phyloP scores from a whole-genome alignment of 2,888 invertebrate species.

The Coremacera marginata region DNA sequence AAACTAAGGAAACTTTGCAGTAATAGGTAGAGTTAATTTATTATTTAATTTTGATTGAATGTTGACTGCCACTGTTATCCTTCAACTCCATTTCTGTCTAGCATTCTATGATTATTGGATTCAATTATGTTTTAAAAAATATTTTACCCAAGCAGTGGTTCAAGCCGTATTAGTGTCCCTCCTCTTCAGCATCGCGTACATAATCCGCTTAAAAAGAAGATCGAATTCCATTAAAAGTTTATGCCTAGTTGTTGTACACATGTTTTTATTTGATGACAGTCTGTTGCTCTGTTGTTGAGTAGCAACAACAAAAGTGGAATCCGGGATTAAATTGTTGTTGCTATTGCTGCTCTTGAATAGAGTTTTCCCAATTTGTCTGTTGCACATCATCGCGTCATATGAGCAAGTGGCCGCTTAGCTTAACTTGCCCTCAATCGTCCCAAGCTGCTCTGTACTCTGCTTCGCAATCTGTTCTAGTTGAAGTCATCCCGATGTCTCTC shows the following conservation, averaged over 20 bases:
- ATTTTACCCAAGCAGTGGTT: neutral
- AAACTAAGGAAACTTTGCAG: neutral
- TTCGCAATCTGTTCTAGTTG: neutral
- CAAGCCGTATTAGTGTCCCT: neutral
- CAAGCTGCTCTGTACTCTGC: neutral
- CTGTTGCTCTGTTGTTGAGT: conserved; percentile 3
- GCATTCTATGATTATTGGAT: neutral
- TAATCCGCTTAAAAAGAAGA: conserved; percentile 15
- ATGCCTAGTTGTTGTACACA: neutral
- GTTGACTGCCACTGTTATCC: neutral
- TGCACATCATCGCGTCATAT: conserved; percentile 22
- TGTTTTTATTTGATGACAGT: conserved; percentile 10
- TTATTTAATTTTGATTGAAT: neutral
- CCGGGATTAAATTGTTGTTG: neutral
- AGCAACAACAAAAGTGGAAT: neutral
- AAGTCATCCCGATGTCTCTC: neutral
- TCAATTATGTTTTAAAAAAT: neutral
- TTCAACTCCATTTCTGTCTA: neutral
- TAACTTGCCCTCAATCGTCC: neutral
- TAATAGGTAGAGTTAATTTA: neutral
- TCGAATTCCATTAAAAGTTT: conserved; percentile 1
- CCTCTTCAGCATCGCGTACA: neutral
- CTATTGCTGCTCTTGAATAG: neutral
- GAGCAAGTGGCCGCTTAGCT: conserved; percentile 22
- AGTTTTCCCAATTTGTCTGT: conserved; percentile 14